Conservation (phyloP, 2,888 invertebrate species). For the Leptinotarsa tumamoca region DNA sequence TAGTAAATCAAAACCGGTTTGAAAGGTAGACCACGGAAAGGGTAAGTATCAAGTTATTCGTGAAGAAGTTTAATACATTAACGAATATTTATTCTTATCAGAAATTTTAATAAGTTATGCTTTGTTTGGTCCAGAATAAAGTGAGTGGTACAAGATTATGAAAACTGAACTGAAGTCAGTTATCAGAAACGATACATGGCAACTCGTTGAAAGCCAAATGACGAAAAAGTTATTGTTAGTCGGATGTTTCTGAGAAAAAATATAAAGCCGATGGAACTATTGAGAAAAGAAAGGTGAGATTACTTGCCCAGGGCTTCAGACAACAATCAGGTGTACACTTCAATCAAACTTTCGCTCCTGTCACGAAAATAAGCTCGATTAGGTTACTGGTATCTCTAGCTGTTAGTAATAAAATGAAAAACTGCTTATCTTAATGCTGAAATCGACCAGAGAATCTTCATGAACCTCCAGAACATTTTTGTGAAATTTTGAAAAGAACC, state of each 20-base stretch:
- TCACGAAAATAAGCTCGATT: no score
- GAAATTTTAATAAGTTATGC: conserved; percentile 38
- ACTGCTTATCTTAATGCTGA: no score
- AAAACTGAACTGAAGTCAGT: conserved; percentile 39
- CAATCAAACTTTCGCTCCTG: conserved; percentile 21
- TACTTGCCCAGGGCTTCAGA: conserved; percentile 24
- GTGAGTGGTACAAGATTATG: conserved; percentile 43
- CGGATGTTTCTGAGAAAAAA: conserved; percentile 49
- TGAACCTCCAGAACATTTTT: no score
- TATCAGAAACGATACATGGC: conserved; percentile 30
- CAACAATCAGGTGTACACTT: conserved; percentile 28
- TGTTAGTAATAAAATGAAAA: no score
- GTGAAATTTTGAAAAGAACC: no score
- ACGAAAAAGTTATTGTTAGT: conserved; percentile 41
- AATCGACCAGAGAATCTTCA: no score
- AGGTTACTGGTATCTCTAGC: no score
- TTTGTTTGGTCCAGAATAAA: conserved; percentile 23
- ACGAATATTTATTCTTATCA: neutral
- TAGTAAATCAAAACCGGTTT: no score
- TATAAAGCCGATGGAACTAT: conserved; percentile 44
- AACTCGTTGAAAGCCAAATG: conserved; percentile 39
- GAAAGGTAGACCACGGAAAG: no score
- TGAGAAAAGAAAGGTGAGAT: conserved; percentile 30
- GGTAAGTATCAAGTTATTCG: no score
- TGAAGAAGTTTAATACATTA: no score